Conservation (phyloP, 2,113 vertebrate species). For the Cynopterus brachyotis region DNA sequence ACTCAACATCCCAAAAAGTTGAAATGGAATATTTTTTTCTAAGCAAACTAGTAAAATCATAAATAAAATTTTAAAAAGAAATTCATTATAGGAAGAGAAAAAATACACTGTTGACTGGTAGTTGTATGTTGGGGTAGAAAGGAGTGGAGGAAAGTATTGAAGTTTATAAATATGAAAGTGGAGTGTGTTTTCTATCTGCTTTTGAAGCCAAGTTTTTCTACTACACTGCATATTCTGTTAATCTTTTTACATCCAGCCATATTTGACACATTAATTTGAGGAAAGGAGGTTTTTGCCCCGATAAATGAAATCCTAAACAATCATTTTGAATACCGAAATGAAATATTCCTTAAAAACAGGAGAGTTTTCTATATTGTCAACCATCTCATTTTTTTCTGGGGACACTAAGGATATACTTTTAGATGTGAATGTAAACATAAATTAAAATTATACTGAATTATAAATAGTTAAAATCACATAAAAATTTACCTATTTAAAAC, state of each 20-base stretch:
- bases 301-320: neutral
- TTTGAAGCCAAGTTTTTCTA: neutral
- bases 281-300: neutral
- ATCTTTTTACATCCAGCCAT: neutral
- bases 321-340: neutral
- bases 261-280: neutral
- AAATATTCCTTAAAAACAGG: neutral
- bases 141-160: neutral
- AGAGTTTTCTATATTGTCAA: neutral
- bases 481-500: neutral
- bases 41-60: neutral
- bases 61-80: neutral
- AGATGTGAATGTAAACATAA: neutral
- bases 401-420: neutral
- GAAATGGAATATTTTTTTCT: neutral
- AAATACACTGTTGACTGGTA: neutral
- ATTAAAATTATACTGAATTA: neutral
- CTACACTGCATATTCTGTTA: neutral
- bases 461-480: neutral
- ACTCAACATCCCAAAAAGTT: neutral
- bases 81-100: neutral
- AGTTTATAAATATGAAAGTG: neutral
- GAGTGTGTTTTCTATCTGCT: neutral
- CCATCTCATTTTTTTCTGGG: neutral
- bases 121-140: neutral